phyloP scores from a whole-genome alignment of 2,888 invertebrate genomes.

The Mycogona germanica region DNA sequence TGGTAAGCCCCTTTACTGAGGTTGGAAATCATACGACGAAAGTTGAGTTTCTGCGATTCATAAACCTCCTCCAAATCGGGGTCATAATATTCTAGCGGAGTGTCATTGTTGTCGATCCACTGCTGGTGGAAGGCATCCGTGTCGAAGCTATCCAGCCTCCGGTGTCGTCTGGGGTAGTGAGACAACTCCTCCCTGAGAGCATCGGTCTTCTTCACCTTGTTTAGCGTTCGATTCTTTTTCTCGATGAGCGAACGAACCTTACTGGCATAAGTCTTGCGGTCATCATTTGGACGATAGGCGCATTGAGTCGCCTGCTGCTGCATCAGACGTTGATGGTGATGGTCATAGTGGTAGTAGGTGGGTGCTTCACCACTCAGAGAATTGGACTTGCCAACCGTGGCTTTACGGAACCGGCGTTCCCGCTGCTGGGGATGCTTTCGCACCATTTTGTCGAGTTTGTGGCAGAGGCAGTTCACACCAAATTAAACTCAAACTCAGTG shows the following conservation, averaged over 20 bases:
- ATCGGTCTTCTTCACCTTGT: background rate
- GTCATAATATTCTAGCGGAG: background rate
- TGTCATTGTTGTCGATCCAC: background rate
- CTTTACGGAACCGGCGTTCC: conserved; percentile 7
- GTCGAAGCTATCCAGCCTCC: background rate
- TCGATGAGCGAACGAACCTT: conserved; percentile 19
- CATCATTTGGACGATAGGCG: background rate
- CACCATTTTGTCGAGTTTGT: conserved; percentile 15
- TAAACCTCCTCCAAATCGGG: conserved; percentile 15
- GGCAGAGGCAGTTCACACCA: too few species aligned
- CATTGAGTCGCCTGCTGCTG: background rate
- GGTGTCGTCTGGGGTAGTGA: conserved; percentile 1
- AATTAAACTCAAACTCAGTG: too few species aligned
- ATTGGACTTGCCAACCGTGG: background rate
- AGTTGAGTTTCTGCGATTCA: conserved; percentile 16
- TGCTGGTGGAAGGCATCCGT: background rate
- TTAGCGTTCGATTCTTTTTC: conserved; percentile 10
- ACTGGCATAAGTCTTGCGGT: conserved; percentile 18
- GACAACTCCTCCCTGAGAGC: conserved; percentile 6
- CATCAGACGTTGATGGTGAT: background rate
- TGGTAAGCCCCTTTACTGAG: conserved; percentile 6
- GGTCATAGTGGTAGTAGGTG: background rate
- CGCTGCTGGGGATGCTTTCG: too few species aligned
- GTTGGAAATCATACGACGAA: conserved; percentile 14
- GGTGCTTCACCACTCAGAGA: background rate